phyloP scores from a whole-genome alignment of 2,113 vertebrate genomes.

The Mobula birostris region DNA sequence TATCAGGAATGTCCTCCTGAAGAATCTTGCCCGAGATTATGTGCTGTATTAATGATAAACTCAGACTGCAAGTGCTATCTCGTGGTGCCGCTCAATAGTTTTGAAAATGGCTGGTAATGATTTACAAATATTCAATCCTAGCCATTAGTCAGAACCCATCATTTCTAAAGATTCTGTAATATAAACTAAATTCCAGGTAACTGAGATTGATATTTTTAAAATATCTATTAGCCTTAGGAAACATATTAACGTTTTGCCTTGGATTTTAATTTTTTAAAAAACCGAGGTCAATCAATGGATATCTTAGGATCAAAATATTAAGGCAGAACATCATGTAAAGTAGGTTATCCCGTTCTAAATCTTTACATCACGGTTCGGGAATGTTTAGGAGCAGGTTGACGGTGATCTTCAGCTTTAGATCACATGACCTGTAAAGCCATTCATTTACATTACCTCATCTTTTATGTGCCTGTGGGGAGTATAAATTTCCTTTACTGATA shows the following conservation, averaged over 20 bases:
- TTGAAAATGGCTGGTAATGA: not conserved
- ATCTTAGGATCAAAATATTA: not conserved
- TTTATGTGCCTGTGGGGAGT: not conserved
- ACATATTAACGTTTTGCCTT: not conserved
- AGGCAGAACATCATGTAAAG: not conserved
- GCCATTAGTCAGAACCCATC: not conserved
- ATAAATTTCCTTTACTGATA: not conserved
- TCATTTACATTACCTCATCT: not conserved
- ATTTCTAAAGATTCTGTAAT: not conserved
- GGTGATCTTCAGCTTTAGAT: not conserved
- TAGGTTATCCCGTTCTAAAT: not conserved
- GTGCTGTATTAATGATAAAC: not conserved
- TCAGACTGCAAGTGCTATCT: not conserved
- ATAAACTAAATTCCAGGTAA: not conserved
- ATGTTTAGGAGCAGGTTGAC: not conserved
- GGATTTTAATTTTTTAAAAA: not conserved
- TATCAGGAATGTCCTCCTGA: not conserved
- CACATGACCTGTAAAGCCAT: not conserved
- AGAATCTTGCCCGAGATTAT: not conserved
- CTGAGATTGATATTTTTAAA: not conserved
- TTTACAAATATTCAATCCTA: not conserved
- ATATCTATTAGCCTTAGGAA: not conserved
- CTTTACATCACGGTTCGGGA: not conserved
- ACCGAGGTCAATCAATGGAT: conserved; percentile 5
- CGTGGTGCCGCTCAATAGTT: not conserved